A percentile compares a stretch with the other conserved stretches of the same genome.
Conservation (phyloP, 2,797 vertebrate genomes). For the Myotis findleyi region DNA sequence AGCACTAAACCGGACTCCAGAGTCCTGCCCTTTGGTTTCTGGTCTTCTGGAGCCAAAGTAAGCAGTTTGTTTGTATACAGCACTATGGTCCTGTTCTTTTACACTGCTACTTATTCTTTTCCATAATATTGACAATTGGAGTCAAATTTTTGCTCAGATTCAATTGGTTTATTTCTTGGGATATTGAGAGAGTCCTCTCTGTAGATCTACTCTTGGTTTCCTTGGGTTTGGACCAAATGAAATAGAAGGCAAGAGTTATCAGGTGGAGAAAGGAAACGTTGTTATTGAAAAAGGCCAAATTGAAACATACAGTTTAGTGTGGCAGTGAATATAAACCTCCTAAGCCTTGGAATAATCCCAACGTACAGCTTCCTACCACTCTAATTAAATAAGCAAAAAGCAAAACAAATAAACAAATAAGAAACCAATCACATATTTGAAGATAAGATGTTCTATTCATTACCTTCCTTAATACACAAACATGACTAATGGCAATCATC, state of each 20-base stretch:
- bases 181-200: neutral
- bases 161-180: neutral
- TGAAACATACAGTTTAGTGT: neutral
- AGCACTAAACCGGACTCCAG: neutral
- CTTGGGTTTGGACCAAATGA: neutral
- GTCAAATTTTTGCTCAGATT: neutral
- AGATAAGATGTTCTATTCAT: neutral
- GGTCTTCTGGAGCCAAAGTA: neutral
- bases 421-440: neutral
- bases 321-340: neutral
- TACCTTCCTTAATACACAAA: neutral
- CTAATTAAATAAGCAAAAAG: neutral
- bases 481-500: neutral
- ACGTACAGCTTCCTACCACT: neutral
- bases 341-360: neutral
- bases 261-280: neutral
- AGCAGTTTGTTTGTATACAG: constrained; percentile 3
- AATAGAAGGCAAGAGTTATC: neutral
- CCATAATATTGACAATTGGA: neutral
- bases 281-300: neutral
- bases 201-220: neutral
- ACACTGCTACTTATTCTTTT: neutral
- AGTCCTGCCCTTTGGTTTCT: constrained; percentile 12
- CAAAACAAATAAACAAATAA: neutral
- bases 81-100: neutral